phyloP scores from a whole-genome alignment of 2,888 invertebrate genomes.

The Acronicta alni region DNA sequence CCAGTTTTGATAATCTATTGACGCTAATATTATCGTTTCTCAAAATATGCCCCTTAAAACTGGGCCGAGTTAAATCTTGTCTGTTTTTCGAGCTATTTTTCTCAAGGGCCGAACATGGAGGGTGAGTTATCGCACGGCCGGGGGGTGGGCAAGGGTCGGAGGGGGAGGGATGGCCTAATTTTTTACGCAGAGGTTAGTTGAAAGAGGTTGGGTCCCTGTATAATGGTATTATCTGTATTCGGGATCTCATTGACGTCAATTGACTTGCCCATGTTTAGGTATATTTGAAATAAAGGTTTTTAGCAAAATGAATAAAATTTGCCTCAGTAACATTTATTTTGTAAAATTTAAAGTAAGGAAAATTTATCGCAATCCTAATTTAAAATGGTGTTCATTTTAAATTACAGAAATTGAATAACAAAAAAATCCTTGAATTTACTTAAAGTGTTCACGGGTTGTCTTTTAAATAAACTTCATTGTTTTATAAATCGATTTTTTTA shows the following conservation, averaged over 20 bases:
- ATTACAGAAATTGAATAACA: too few species aligned
- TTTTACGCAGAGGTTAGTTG: slow-evolving; percentile 80
- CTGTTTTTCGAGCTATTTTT: slow-evolving; percentile 87
- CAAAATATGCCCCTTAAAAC: slow-evolving; percentile 60
- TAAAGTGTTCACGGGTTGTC: too few species aligned
- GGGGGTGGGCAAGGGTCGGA: slow-evolving; percentile 35
- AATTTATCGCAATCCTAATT: slow-evolving; percentile 10
- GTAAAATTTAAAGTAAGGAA: slow-evolving; percentile 13
- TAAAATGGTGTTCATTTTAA: slow-evolving; percentile 18
- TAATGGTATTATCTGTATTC: slow-evolving; percentile 59
- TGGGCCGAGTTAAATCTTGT: slow-evolving; percentile 82
- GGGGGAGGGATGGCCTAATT: slow-evolving; percentile 80
- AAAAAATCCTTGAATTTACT: too few species aligned
- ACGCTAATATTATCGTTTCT: slow-evolving; percentile 45
- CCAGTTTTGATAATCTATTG: too few species aligned
- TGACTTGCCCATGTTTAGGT: slow-evolving; percentile 49
- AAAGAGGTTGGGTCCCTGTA: slow-evolving; percentile 73
- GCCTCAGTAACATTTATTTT: slow-evolving; percentile 15
- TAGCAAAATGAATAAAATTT: slow-evolving; percentile 18
- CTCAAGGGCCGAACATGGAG: slow-evolving; percentile 79
- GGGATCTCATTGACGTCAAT: slow-evolving; percentile 59
- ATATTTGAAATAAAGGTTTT: slow-evolving; percentile 26
- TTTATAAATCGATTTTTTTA: too few species aligned
- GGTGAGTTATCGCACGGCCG: slow-evolving; percentile 57
- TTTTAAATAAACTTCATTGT: too few species aligned